Evolutionary conservation across 2,113 vertebrate genomes (phyloP), one percentile per base, ranked within the genome.

Genomic region (Amazona vittata): DNA sequence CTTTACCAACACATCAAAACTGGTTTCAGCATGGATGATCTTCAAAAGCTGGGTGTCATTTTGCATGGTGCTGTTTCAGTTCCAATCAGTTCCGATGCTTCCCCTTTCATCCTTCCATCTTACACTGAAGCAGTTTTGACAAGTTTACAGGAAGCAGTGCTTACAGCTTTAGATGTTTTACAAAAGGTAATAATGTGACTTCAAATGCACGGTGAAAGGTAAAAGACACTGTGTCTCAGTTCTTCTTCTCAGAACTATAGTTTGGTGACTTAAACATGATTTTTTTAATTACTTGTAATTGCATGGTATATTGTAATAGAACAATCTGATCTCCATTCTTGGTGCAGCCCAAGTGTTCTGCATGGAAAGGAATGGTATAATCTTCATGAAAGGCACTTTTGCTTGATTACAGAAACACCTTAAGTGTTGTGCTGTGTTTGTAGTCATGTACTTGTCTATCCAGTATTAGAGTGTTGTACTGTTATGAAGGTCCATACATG

Each of bases 61-160:
- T 98, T 99, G 76, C 99, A 99, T 1, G 99, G 99, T 65, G 99
- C 99, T 33, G 98, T 99, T 94, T 99, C 99, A 10, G 99, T 99
- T 96, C 99, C 99, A 53, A 99, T 99, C 97, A 99, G 99, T 97
- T 99, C 99, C 14, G 99, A 99, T 76, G 99, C 99, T 78, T 99
- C 99, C 35, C 99, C 99, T 88, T 99, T 99, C 96, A 99, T 99
- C 92, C 98, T 99, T 64, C 99, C 99, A 19, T 99, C 99, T 82
- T 99, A 99, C 86, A 99, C 99, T 5, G 99, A 99, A 98, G 99
- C 99, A 11, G 98, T 99, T 95, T 98, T 99, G 97, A 99, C 99
- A 93, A 99, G 99, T 97, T 98, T 99, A 95, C 99, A 99, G 97
- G 99, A 99, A 96, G 99, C 99, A 0, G 99, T 99, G 24, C 99